Percentiles rank a stretch among this genome's conserved stretches.
Conservation (phyloP, 1,140 invertebrate genomes). For the Lordiphosa clarofinis region DNA sequence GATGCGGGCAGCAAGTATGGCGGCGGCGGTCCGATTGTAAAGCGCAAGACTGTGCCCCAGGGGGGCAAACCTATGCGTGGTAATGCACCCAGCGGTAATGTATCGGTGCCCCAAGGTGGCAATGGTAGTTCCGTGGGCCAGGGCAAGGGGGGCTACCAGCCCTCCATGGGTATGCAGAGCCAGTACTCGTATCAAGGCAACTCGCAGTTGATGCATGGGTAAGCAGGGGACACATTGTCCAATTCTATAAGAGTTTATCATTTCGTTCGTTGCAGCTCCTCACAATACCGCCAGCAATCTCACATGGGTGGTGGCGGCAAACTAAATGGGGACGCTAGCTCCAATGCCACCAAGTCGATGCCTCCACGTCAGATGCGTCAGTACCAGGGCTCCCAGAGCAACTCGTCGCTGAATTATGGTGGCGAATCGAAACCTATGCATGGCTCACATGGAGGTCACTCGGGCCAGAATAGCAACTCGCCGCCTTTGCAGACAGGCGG, state of each 20-base stretch:
- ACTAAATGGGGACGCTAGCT: constrained; percentile 65
- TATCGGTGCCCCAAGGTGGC: constrained; percentile 45
- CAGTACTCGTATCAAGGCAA: constrained; percentile 70
- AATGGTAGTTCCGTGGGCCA: constrained; percentile 52
- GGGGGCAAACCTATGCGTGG: constrained; percentile 64
- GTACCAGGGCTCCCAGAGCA: constrained; percentile 67
- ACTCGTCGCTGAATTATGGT: constrained; percentile 64
- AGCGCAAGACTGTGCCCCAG: constrained; percentile 64
- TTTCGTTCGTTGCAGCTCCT: constrained; percentile 22
- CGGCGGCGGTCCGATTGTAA: constrained; percentile 61
- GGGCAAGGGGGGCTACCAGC: constrained; percentile 55
- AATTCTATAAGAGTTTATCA: neutral
- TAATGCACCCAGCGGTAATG: constrained; percentile 51
- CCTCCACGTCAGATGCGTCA: constrained; percentile 67
- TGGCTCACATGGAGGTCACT: constrained; percentile 43
- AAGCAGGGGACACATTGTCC: constrained; percentile 1
- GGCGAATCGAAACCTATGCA: constrained; percentile 63
- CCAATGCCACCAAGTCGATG: constrained; percentile 58
- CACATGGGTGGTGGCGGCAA: constrained; percentile 55
- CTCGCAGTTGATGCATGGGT: constrained; percentile 70
- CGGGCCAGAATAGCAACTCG: constrained; percentile 62
- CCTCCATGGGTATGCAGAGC: constrained; percentile 65
- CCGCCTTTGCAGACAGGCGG: constrained; percentile 57
- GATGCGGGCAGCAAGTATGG: constrained; percentile 62
- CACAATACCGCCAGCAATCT: constrained; percentile 54